A percentile compares a stretch with the other conserved stretches of the same genome.
Evolutionary conservation across 2,113 vertebrate genomes (phyloP).

Genomic region (Microtus pennsylvanicus): DNA sequence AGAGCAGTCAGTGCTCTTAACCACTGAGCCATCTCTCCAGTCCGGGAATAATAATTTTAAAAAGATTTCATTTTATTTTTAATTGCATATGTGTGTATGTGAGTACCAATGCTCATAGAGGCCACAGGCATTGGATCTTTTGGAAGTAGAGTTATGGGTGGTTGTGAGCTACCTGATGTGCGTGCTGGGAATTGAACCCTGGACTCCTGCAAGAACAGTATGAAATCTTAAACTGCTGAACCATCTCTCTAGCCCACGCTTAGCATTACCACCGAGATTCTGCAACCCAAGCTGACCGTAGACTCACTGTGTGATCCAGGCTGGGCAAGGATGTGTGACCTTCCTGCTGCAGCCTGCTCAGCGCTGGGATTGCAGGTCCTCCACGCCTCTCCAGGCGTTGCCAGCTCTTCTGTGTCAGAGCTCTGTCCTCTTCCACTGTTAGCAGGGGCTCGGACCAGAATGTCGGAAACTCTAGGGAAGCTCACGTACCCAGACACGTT

Average conservation of each 20-base stretch:
- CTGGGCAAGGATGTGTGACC: background rate
- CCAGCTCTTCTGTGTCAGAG: background rate
- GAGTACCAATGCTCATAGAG: background rate
- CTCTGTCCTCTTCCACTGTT: background rate
- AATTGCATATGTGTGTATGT: background rate
- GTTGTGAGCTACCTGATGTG: background rate
- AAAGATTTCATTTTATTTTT: background rate
- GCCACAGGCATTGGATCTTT: background rate
- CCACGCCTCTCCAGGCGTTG: background rate
- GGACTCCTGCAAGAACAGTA: background rate
- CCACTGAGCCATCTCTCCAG: no score
- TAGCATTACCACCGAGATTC: background rate
- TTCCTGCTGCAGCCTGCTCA: background rate
- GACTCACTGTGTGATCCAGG: background rate
- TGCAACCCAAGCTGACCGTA: background rate
- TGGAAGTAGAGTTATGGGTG: background rate
- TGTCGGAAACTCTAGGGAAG: slow-evolving; percentile 24
- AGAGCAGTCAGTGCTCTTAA: no score
- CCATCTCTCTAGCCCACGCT: background rate
- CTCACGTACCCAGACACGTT: background rate
- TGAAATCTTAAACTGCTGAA: background rate
- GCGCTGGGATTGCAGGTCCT: background rate
- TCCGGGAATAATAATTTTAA: background rate
- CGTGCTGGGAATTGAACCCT: background rate
- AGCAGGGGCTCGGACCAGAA: background rate